Percentiles rank a stretch among this genome's conserved stretches.
These are phyloP conservation scores for Geopemphigus sp. DNA, from an alignment of 1,140 invertebrate genomes.

Conservation along the genomic window DNA sequence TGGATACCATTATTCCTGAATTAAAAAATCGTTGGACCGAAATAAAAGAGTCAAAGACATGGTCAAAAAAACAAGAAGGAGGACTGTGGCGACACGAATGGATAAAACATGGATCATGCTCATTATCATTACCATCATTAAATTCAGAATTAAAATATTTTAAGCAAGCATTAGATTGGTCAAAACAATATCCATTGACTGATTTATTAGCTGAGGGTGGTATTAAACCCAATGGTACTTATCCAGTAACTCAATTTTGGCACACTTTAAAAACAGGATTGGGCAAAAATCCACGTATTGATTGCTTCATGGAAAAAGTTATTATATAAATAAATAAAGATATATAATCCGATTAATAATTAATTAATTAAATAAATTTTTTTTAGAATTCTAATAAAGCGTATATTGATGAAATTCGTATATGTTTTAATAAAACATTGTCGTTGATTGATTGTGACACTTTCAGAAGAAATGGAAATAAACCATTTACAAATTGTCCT, in stretches of 20 bases:
- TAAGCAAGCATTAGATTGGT: slow-evolving; percentile 63
- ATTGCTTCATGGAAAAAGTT: slow-evolving; percentile 27
- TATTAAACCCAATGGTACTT: not conserved
- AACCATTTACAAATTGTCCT: slow-evolving; percentile 37
- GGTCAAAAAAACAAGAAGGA: slow-evolving; percentile 54
- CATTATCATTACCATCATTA: slow-evolving; percentile 62
- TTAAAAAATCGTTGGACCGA: slow-evolving; percentile 72
- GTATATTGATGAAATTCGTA: slow-evolving; percentile 38
- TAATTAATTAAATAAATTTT: not conserved
- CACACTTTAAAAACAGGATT: slow-evolving; percentile 32
- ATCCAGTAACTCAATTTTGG: slow-evolving; percentile 37
- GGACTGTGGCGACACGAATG: slow-evolving; percentile 81
- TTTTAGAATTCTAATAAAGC: slow-evolving; percentile 4
- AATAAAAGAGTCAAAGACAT: slow-evolving; percentile 60
- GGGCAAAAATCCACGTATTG: slow-evolving; percentile 34
- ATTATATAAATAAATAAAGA: not conserved
- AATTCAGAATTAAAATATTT: slow-evolving; percentile 74
- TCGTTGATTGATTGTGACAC: slow-evolving; percentile 29
- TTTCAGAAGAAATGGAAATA: slow-evolving; percentile 17
- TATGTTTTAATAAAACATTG: slow-evolving; percentile 40
- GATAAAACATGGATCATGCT: slow-evolving; percentile 82
- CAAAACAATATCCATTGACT: slow-evolving; percentile 2
- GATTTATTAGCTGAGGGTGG: slow-evolving; percentile 18
- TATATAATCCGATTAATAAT: not conserved
- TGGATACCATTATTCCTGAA: slow-evolving; percentile 63